Evolutionary conservation across 2,888 invertebrate species (phyloP).

Genomic region (Eupithecia inturbata): DNA sequence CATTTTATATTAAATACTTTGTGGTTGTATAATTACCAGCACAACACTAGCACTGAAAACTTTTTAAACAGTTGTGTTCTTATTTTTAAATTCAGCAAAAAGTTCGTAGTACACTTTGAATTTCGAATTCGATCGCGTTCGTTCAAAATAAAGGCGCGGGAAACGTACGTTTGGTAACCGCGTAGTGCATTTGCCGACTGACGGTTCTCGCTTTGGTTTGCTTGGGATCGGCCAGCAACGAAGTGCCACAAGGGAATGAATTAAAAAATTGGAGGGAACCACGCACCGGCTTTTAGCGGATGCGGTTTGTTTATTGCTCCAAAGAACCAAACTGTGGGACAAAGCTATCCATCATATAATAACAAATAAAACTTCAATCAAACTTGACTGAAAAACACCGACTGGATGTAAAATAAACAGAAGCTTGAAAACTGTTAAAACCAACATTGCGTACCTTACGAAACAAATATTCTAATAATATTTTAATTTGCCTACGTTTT

Average conservation of each 20-base stretch:
- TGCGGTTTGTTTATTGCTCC: conserved; percentile 57
- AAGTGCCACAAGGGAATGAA: conserved; percentile 41
- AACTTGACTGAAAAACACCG: conserved; percentile 22
- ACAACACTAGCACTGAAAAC: conserved; percentile 34
- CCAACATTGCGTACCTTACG: neutral
- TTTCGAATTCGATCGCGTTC: conserved; percentile 57
- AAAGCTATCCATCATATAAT: conserved; percentile 31
- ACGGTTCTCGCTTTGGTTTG: conserved; percentile 26
- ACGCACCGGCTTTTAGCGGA: conserved; percentile 53
- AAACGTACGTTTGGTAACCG: conserved; percentile 56
- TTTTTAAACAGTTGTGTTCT: neutral
- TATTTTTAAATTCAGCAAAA: conserved; percentile 19
- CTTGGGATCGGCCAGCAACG: conserved; percentile 34
- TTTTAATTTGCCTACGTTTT: neutral
- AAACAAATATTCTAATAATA: neutral
- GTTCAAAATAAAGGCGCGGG: conserved; percentile 55
- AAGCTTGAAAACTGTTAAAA: conserved; percentile 7
- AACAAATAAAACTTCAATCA: conserved; percentile 29
- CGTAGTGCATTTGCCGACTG: conserved; percentile 63
- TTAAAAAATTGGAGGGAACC: conserved; percentile 54
- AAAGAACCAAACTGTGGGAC: conserved; percentile 33
- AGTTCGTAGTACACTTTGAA: conserved; percentile 32
- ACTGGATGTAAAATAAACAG: conserved; percentile 15
- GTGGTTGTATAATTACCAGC: conserved; percentile 32
- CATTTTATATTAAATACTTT: conserved; percentile 33